Evolutionary conservation across 2,888 invertebrate genomes (phyloP).

Genomic region (Leptopilina myrica): DNA sequence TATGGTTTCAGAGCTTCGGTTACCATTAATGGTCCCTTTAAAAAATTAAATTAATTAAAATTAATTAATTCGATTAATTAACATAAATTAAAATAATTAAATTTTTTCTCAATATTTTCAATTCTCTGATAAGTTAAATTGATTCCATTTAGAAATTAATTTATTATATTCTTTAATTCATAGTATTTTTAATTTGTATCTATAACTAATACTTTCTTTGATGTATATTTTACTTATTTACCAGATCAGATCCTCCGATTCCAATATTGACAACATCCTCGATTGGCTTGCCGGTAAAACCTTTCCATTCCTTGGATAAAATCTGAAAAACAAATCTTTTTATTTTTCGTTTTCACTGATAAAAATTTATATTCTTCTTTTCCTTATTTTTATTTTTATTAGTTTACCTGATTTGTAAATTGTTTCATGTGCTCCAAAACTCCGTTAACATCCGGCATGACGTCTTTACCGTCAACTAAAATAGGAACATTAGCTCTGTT

Average conservation of each 20-base stretch:
- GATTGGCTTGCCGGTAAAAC: slow-evolving; percentile 91
- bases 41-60: slow-evolving; percentile 35
- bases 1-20: slow-evolving; percentile 97
- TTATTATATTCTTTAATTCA: not conserved
- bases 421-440: slow-evolving; percentile 97
- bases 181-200: not conserved
- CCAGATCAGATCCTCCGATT: slow-evolving; percentile 98
- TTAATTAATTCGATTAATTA: not conserved
- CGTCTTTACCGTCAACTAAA: slow-evolving; percentile 90
- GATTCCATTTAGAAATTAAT: too few relatives aligned
- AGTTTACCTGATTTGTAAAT: slow-evolving; percentile 87
- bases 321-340: slow-evolving; percentile 60
- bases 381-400: slow-evolving; percentile 20
- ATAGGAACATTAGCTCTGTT: slow-evolving; percentile 90
- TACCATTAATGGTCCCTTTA: slow-evolving; percentile 96
- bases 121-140: too few relatives aligned
- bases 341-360: not conserved
- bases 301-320: slow-evolving; percentile 73
- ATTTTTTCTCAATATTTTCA: too few relatives aligned
- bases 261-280: slow-evolving; percentile 99
- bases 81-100: too few relatives aligned
- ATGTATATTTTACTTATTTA: slow-evolving; percentile 66
- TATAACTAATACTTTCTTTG: too few relatives aligned
- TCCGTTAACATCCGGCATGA: slow-evolving; percentile 93
- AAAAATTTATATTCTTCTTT: slow-evolving; percentile 3